Evolutionary conservation across 1,140 invertebrate genomes (phyloP), one percentile per base, ranked within the genome.

Genomic region (Drosophila suzukii): DNA sequence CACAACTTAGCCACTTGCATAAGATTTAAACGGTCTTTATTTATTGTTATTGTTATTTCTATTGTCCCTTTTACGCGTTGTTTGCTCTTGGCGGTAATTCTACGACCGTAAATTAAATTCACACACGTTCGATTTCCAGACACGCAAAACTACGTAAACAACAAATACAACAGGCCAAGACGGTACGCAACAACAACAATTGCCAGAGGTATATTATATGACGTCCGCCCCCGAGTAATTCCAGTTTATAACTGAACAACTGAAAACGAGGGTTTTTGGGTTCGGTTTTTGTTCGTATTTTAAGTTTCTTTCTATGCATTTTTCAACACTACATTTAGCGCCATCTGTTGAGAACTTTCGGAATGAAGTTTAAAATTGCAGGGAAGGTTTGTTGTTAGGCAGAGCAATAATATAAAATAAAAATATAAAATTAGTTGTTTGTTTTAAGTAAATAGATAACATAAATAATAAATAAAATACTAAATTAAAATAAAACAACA

Each of bases 51-150:
- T 53, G 70, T 66, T 46, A 57, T 68, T 44, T 41, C 13, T 60
- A 30, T 41, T 27, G 12, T 51, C 8, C 7, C 13, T 13, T 27
- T 5, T 41, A 17, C 46, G 68, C 20, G 34, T 59, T 60, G 44
- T 60, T 61, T 38, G 50, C 50, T 44, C 43, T 65, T 65, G 46
- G 13, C 47, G 60, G 44, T 75, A 61, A 78, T 66, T 65, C 67
- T 55, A 65, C 75, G 79, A 75, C 66, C 71, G 61, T 27, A 47
- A 78, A 82, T 79, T 72, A 75, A 83, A 66, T 73, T 76, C 72
- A 83, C 83, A 86, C 75, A 88, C 78, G 70, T 78, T 63, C 63
- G 46, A 78, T 36, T 68, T 46, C 24, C 50, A 61, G 55, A 77
- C 73, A 77, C 78, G 74, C 63, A 57, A 78, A 76, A 72, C 49